Evolutionary conservation across 2,888 invertebrate species (phyloP), one percentile per base, ranked within the genome.

Genomic region (Linnaemya vulpina): DNA sequence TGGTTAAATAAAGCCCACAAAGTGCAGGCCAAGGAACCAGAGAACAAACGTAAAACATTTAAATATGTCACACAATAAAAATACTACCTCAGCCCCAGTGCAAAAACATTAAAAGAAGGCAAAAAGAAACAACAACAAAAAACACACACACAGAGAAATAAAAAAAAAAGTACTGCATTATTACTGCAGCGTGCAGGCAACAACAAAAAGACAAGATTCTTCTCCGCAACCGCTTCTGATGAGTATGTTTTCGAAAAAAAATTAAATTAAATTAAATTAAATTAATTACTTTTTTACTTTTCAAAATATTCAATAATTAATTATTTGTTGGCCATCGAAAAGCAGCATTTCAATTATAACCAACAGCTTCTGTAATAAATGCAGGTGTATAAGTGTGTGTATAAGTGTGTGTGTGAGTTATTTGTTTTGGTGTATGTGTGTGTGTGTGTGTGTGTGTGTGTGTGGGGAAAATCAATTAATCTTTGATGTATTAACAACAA

Each of bases 391-490:
- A 40, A 62, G 40, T n/a, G 40, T 65, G 70, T 63, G 65, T 68
- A 53, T n/a, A n/a, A n/a, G n/a, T 83, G 60, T 65, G 49, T 76
- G 51, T 71, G 22, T 67, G 30, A 65, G 55, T 55, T 84, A 60
- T 85, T 77, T 87, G 46, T 53, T 11, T 65, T 35, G 22, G 7
- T 74, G n/a, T 73, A 3, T 78, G 30, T 43, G 65, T 65, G 15
- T 63, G n/a, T 30, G 67, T 60, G 17, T 81, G 63, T 75, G 38
- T 65, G 8, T 67, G 49, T 83, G 62, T 85, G 63, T 70, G 55
- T 82, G 77, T 35, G 80, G 43, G 71, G 73, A 83, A 79, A 83
- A 83, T 83, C 83, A 83, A 79, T 83, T 83, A 79, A 83, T 79
- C 70, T 79, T 79, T 75, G 63, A 75, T 74, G 30, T 67, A 43